Base-by-base conservation (phyloP, 1,140 invertebrate species). In the Drosophila seguyi region DNA sequence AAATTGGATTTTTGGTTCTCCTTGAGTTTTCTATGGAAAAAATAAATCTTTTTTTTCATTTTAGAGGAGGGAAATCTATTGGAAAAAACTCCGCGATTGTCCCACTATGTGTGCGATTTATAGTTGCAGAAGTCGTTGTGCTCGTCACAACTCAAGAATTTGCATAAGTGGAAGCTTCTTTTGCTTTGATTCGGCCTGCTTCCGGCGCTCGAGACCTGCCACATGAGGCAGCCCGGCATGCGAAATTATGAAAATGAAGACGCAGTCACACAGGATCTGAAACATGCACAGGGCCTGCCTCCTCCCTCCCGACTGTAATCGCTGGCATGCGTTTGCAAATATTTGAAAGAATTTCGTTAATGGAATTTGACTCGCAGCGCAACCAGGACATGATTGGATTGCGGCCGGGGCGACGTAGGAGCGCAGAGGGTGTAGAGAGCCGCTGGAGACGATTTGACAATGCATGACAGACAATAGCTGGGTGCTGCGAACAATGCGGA, bases 191-290 rank as follows among this genome's bases (percentile, higher is more conserved):
- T 86, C 61, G 52, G 45, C 22, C 39, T 62, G 59, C 59, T 59
- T 41, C 42, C 36, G 18, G 20, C 44, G 44, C 44, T 68, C 27
- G 18, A 36, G 47, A 29, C 36, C 38, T 82, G 74, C 52, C 79
- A 67, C 83, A 79, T 87, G 52, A 79, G 81, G 61, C 79, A 73
- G 45, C 34, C 42, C 47, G 41, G 55, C 45, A 59, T 75, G 74
- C 36, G 39, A 81, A 86, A 87, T 87, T 86, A 86, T 87, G 66
- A 87, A 86, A 87, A 79, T 86, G 74, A 65, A 83, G 77, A 83
- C 62, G 79, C 77, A 62, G 48, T 55, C 52, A 61, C 29, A 48
- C 45, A 25, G 27, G 63, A 47, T 27, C 38, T 39, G 44, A 39
- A 25, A 36, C 34, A 20, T 34, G 20, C 20, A 16, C 16, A 18